Base-by-base conservation (phyloP, 2,113 vertebrate genomes). In the Nycticebus coucang region DNA sequence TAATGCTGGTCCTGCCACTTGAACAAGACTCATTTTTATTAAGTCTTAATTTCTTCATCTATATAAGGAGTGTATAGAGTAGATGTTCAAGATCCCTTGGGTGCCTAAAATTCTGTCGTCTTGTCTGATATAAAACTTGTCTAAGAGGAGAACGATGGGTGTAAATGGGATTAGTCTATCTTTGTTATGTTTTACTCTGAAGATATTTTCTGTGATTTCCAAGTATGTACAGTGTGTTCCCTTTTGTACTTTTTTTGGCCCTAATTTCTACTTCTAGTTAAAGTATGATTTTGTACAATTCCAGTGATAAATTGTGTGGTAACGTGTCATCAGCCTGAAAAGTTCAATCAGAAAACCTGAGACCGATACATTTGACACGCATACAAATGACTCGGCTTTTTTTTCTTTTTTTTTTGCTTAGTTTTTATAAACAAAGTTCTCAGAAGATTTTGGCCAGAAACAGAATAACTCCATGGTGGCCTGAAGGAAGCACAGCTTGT, bases 361-460 rank as follows among this genome's bases (percentile, higher is more conserved):
- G 87, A 35, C 77, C 80, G 81, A 95, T 81, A 86, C 81, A 26
- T 74, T 86, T 81, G 83, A 87, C 50, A 26, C 5, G 33, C 18
- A 74, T 91, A 88, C 72, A 89, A 72, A 89, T 84, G 77, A 84
- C 71, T 85, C 28, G 26, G 62, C 24, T 4, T 64, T 64, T 28
- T 64, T 28, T 64, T 62, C 21, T 59, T 59, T 59, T 84, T 95
- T 91, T 96, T 83, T 95, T 89, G 82, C 68, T 89, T 86, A 30
- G 33, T 86, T 89, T 96, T 84, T 5, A 92, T 83, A 93, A 79
- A 87, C 75, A 81, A 80, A 93, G 64, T 92, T 77, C 79, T 92
- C 83, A 57, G 91, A 95, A 89, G 82, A 80, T 37, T 89, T 97
- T 97, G 92, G 83, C 94, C 53, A 84, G 90, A 88, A 95, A 93